Conservation (phyloP, 2,113 vertebrate genomes). For the Astatoreochromis straeleni region DNA sequence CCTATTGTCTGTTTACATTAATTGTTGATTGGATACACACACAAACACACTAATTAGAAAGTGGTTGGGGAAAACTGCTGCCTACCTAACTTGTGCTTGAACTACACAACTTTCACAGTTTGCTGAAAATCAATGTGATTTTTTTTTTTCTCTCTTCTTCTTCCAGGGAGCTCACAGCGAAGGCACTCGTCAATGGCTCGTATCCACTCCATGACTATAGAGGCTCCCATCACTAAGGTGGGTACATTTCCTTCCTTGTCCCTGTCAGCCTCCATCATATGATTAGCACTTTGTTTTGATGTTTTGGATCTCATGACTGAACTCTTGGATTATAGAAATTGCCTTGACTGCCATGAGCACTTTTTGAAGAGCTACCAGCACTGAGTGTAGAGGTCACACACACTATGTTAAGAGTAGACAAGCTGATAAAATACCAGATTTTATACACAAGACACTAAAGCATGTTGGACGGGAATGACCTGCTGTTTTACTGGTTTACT, state of each 20-base stretch:
- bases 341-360: slow-evolving; percentile 3
- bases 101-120: background rate
- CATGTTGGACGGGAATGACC: slow-evolving; percentile 11
- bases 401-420: slow-evolving; percentile 19
- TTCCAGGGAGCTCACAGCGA: slow-evolving; percentile 85
- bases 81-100: background rate
- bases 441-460: slow-evolving; percentile 18
- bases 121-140: background rate
- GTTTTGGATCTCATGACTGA: slow-evolving; percentile 40
- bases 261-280: background rate
- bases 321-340: background rate
- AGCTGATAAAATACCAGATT: slow-evolving; percentile 37
- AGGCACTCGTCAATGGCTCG: slow-evolving; percentile 94
- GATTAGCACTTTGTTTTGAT: slow-evolving; percentile 3
- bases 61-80: background rate
- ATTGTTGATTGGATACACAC: slow-evolving; percentile 33
- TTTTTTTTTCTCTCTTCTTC: background rate
- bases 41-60: background rate
- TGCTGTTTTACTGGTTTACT: slow-evolving; percentile 23
- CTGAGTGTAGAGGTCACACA: slow-evolving; percentile 5
- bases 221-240: slow-evolving; percentile 98
- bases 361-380: background rate
- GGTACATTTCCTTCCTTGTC: background rate
- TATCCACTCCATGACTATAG: slow-evolving; percentile 98
- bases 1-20: slow-evolving; percentile 13